Conservation (phyloP, 1,140 invertebrate genomes). For the Xylocopa sonorina region DNA sequence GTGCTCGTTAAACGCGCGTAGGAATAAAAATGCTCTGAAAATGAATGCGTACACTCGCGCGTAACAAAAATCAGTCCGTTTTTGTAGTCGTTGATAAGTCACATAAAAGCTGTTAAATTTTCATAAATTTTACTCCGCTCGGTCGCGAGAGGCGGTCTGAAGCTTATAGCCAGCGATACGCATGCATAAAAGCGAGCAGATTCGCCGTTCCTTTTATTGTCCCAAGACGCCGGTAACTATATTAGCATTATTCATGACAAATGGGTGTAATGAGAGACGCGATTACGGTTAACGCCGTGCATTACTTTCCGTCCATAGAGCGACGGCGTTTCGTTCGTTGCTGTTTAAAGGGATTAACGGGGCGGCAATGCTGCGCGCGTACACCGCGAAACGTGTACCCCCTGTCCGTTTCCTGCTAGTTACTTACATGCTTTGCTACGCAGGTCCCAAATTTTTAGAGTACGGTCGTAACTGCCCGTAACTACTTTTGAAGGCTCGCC, state of each 20-base stretch:
- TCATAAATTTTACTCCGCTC: background rate
- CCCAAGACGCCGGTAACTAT: constrained; percentile 70
- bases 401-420: constrained; percentile 17
- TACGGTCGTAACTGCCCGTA: constrained; percentile 96
- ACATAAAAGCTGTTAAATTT: constrained; percentile 1
- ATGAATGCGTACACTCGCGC: no score
- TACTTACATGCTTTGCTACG: constrained; percentile 95
- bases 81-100: background rate
- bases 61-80: background rate
- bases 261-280: constrained; percentile 76
- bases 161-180: constrained; percentile 11
- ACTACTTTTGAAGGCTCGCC: constrained; percentile 94
- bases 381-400: constrained; percentile 24
- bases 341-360: background rate
- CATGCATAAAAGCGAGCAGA: constrained; percentile 75
- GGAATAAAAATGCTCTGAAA: no score
- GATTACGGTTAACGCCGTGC: constrained; percentile 67
- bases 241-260: constrained; percentile 76
- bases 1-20: no score
- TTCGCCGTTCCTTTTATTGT: constrained; percentile 77
- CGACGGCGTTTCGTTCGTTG: background rate
- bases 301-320: constrained; percentile 60
- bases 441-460: constrained; percentile 98
- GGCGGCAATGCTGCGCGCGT: no score
- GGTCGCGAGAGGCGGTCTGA: background rate